These are phyloP conservation scores for Silurus aristotelis DNA, from an alignment of 2,797 vertebrate genomes.

Conservation along the genomic window DNA sequence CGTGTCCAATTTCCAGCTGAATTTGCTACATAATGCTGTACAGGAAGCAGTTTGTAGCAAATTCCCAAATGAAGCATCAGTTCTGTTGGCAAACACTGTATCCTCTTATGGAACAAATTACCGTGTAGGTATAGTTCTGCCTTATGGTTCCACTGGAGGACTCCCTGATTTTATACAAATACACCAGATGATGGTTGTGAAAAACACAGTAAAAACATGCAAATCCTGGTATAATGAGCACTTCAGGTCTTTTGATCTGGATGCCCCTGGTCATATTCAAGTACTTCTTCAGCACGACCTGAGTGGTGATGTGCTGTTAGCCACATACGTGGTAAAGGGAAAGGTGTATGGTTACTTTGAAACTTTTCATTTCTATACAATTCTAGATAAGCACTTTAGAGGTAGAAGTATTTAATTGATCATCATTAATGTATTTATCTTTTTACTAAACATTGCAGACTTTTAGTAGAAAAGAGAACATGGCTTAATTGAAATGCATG, in stretches of 20 bases:
- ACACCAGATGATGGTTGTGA: background rate
- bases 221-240: background rate
- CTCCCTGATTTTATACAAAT: conserved; percentile 16
- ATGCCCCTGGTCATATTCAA: background rate
- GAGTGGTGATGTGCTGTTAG: background rate
- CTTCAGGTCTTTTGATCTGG: background rate
- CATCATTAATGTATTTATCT: too few relatives aligned
- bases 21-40: too few relatives aligned
- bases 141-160: conserved; percentile 18
- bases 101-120: conserved; percentile 25
- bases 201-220: background rate
- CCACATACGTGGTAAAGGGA: background rate
- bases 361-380: background rate
- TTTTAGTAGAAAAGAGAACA: too few relatives aligned
- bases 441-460: too few relatives aligned
- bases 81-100: background rate
- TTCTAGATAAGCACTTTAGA: background rate
- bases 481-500: too few relatives aligned
- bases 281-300: background rate
- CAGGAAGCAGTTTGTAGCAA: background rate
- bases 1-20: too few relatives aligned
- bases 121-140: conserved; percentile 18
- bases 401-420: too few relatives aligned
- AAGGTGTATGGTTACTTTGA: background rate
- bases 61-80: background rate